Conservation (phyloP, 2,888 invertebrate genomes). For the Dynastes maya region DNA sequence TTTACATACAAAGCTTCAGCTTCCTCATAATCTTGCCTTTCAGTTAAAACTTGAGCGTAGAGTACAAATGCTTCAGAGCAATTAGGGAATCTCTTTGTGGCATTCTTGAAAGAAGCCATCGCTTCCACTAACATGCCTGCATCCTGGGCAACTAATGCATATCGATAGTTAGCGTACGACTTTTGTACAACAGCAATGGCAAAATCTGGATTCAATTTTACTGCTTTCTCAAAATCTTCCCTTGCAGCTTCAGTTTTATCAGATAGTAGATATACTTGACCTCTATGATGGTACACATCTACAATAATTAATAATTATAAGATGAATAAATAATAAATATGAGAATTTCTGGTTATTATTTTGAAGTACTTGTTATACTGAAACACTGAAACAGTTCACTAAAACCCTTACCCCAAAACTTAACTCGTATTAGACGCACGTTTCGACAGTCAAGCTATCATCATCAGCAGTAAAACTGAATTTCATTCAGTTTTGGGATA, state of each 20-base stretch:
- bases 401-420: no score
- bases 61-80: constrained; percentile 91
- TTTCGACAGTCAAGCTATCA: no score
- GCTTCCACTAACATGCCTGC: constrained; percentile 77
- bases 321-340: constrained; percentile 16
- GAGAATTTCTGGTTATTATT: no score
- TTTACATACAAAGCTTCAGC: constrained; percentile 88
- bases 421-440: no score
- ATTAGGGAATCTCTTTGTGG: constrained; percentile 85
- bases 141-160: constrained; percentile 66
- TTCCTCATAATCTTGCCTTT: constrained; percentile 86
- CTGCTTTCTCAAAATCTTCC: constrained; percentile 87
- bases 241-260: constrained; percentile 88
- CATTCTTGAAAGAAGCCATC: constrained; percentile 82
- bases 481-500: no score
- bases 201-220: constrained; percentile 86
- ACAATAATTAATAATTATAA: constrained; percentile 66
- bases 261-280: constrained; percentile 88
- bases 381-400: no score
- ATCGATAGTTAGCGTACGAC: constrained; percentile 88
- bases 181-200: constrained; percentile 92
- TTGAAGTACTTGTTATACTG: no score
- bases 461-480: no score
- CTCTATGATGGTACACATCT: constrained; percentile 94
- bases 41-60: constrained; percentile 92